phyloP scores from a whole-genome alignment of 35 echinoderm and acorn worm genomes.

The Lytechinus variegatus region DNA sequence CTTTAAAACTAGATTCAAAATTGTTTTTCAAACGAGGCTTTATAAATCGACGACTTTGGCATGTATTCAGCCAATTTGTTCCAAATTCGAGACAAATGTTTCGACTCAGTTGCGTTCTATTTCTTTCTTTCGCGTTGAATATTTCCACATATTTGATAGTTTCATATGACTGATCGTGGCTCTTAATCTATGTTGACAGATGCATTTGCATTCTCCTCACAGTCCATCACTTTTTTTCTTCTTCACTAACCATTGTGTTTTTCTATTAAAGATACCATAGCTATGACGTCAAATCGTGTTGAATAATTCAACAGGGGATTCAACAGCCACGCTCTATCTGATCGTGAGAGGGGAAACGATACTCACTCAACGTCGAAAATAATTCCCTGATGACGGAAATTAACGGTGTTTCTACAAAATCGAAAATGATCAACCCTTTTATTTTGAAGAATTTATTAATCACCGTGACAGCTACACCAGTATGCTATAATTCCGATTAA shows the following conservation, averaged over 20 bases:
- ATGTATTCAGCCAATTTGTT: background rate
- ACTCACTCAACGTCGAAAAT: background rate
- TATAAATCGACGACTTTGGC: background rate
- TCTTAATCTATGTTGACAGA: background rate
- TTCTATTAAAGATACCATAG: constrained; percentile 14
- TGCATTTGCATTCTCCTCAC: background rate
- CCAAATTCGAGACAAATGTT: background rate
- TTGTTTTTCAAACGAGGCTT: background rate
- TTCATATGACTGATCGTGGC: background rate
- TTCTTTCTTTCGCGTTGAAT: background rate
- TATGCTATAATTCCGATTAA: background rate
- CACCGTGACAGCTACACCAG: background rate
- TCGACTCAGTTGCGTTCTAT: background rate
- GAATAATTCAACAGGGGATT: constrained; percentile 39
- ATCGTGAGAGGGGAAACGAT: constrained; percentile 17
- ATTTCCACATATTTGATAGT: constrained; percentile 5
- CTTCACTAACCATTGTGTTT: background rate
- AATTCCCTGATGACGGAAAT: background rate
- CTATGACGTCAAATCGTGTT: constrained; percentile 33
- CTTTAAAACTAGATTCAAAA: background rate
- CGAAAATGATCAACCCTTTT: background rate
- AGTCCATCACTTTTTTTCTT: background rate
- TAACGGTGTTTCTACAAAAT: background rate
- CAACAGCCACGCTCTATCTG: background rate
- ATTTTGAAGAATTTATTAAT: background rate